Evolutionary conservation across 2,888 invertebrate genomes (phyloP).

Genomic region (Villa cingulata): DNA sequence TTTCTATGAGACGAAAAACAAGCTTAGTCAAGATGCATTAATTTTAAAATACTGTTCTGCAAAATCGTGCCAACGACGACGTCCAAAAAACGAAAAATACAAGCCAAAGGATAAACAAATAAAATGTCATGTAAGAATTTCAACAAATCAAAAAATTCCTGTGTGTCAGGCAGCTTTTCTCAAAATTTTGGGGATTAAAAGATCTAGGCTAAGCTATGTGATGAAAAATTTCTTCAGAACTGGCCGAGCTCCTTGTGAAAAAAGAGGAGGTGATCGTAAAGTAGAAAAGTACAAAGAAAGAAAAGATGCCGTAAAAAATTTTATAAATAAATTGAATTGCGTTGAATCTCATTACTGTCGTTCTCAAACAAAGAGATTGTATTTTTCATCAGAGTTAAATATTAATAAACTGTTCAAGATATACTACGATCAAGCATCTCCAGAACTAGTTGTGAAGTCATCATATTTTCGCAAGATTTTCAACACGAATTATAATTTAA

Average conservation of each 20-base stretch:
- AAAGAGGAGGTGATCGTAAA: constrained; percentile 11
- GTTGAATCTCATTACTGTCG: constrained; percentile 18
- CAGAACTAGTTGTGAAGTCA: constrained; percentile 7
- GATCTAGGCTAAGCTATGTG: background rate
- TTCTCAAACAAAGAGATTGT: constrained; percentile 8
- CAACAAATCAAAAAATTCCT: no score
- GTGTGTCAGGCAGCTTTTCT: background rate
- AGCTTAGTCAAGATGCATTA: no score
- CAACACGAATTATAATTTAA: constrained; percentile 15
- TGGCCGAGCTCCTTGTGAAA: constrained; percentile 9
- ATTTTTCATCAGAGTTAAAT: constrained; percentile 13
- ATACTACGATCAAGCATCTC: constrained; percentile 4
- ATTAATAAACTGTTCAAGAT: constrained; percentile 12
- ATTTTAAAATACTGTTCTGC: no score
- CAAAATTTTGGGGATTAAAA: background rate
- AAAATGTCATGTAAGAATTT: no score
- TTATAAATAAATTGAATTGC: constrained; percentile 15
- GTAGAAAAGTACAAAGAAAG: constrained; percentile 3
- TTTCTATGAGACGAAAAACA: no score
- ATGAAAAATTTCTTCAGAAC: constrained; percentile 3
- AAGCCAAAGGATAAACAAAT: no score
- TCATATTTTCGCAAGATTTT: constrained; percentile 13
- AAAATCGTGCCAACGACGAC: no score
- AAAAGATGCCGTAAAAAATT: constrained; percentile 9
- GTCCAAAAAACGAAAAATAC: no score